Base-by-base conservation (phyloP, 1,140 invertebrate genomes). In the Bombus polaris region DNA sequence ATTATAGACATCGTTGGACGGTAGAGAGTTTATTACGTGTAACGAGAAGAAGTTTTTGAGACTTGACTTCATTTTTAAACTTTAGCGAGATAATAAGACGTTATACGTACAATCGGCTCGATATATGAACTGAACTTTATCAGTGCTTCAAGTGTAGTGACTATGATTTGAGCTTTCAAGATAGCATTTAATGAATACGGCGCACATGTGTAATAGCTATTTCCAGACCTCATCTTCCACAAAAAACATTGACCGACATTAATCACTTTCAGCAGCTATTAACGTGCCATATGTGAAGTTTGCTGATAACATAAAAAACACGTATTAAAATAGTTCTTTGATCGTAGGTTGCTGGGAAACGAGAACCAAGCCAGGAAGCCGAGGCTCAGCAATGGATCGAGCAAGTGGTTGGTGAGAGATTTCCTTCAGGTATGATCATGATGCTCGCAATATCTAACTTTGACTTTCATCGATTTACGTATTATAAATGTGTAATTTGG, bases 321-420 rank as follows among this genome's bases (percentile, higher is more conserved):
- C 28, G n/a, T 80, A 66, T 81, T 73, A 66, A 81, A 80, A 85
- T 78, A 79, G 5, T 39, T 12, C 83, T 83, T 12, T 85, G 71
- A 83, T 91, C 93, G 93, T 90, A 99, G 98, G 96, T 98, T 95
- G 97, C 98, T 94, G 97, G 97, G 90, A 99, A 99, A 96, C 97
- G 98, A 89, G 98, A 98, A 94, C 97, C 97, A 62, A 97, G 98
- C 90, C 97, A 98, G 94, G 98, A 99, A 96, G 97, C 97, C 74
- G 98, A 98, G 95, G 97, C 97, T 88, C 97, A 99, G 93, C 96
- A 97, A 93, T 99, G 99, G 99, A 98, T 99, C 85, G 98, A 99
- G 95, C 94, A 96, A 59, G 96, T 99, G 77, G 96, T 98, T 74
- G 98, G 98, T 66, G 97, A 98, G 92, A 97, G 97, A 95, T 98